Evolutionary conservation across 92 coral and sea anemone species (phyloP).

Genomic region (Diadumene lineata): DNA sequence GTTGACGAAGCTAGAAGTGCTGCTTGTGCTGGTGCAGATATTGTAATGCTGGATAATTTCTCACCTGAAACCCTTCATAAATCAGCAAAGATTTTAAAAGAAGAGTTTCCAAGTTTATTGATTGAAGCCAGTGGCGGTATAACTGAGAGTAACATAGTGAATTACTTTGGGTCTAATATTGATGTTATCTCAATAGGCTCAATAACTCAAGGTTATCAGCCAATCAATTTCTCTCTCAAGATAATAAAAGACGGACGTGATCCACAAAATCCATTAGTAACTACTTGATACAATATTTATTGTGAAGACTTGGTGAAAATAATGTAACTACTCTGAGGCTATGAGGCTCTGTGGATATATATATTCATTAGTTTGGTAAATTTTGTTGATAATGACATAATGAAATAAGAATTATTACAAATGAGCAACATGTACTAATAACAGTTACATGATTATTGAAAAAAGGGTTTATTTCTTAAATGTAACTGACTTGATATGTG

Average conservation of each 20-base stretch:
- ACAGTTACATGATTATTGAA: too few species aligned
- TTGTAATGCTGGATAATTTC: conserved; percentile 94
- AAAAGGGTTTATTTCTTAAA: too few species aligned
- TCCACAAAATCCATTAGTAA: conserved; percentile 78
- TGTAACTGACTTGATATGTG: too few species aligned
- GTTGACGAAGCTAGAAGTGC: conserved; percentile 88
- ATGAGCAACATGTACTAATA: too few species aligned
- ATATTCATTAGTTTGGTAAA: too few species aligned
- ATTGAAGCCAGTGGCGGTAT: conserved; percentile 98
- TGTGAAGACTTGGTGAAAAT: background rate
- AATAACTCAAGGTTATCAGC: conserved; percentile 79
- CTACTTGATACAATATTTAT: background rate
- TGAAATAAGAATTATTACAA: too few species aligned
- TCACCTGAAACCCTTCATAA: conserved; percentile 76
- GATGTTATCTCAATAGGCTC: conserved; percentile 92
- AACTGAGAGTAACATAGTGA: conserved; percentile 56
- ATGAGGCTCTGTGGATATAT: too few species aligned
- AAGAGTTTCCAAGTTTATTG: conserved; percentile 75
- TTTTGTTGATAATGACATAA: too few species aligned
- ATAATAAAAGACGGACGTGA: conserved; percentile 83
- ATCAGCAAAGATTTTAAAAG: conserved; percentile 69
- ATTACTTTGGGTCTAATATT: conserved; percentile 83
- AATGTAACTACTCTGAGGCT: background rate
- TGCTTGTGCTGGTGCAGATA: conserved; percentile 82
- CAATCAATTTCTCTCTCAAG: conserved; percentile 88